Percentiles rank a stretch among this genome's conserved stretches.
Evolutionary conservation across 30 jellyfish, hydroid and myxozoan species (phyloP).

Genomic region (Mastigias papua): DNA sequence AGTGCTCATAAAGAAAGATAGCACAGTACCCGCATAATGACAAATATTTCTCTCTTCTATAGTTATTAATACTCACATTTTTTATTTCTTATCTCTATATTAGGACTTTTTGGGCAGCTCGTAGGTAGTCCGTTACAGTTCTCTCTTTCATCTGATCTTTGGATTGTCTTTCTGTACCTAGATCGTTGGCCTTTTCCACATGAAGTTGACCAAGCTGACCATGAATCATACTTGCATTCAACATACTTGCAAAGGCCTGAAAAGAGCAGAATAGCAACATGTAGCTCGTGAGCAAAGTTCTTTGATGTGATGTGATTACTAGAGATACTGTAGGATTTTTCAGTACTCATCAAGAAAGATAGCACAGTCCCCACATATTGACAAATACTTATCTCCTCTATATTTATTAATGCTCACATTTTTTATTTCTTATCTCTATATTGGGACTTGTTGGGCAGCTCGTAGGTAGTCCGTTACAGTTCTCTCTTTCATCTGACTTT

Average conservation of each 20-base stretch:
- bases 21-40: too few species aligned
- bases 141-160: background rate
- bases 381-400: too few species aligned
- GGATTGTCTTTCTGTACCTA: background rate
- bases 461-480: constrained; percentile 46
- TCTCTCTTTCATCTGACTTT: constrained; percentile 20
- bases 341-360: too few species aligned
- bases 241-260: too few species aligned
- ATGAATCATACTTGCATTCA: constrained; percentile 22
- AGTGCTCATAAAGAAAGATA: too few species aligned
- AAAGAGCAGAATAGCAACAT: background rate
- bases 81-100: constrained; percentile 6
- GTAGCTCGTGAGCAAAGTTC: too few species aligned
- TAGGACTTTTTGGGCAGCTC: background rate
- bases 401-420: constrained; percentile 17
- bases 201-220: constrained; percentile 43
- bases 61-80: constrained; percentile 31
- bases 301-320: too few species aligned
- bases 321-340: too few species aligned
- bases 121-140: constrained; percentile 24
- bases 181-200: constrained; percentile 40
- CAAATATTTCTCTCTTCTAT: too few species aligned
- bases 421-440: constrained; percentile 41
- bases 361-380: background rate
- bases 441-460: constrained; percentile 40